Conservation (phyloP, 2,888 invertebrate species). For the Agonopterix heracliana region DNA sequence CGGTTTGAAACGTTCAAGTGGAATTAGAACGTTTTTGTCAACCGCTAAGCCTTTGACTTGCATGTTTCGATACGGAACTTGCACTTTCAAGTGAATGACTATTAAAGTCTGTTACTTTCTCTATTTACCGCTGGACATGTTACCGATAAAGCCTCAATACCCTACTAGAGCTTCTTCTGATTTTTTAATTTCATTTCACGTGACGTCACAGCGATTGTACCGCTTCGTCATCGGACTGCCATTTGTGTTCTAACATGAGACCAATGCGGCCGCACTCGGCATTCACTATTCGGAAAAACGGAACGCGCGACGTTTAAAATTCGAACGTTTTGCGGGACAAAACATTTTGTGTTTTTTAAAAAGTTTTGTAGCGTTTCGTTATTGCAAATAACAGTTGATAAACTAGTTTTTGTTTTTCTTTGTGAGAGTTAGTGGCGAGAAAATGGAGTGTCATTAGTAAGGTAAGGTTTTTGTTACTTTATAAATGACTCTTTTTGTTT, state of each 20-base stretch:
- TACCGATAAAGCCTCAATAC: slow-evolving; percentile 47
- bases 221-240: slow-evolving; percentile 46
- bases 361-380: slow-evolving; percentile 31
- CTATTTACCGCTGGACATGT: slow-evolving; percentile 32
- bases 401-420: slow-evolving; percentile 32
- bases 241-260: slow-evolving; percentile 61
- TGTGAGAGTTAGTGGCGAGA: slow-evolving; percentile 29
- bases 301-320: slow-evolving; percentile 29
- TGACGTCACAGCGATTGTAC: slow-evolving; percentile 54
- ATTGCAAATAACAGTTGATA: slow-evolving; percentile 23
- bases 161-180: slow-evolving; percentile 43
- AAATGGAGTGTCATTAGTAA: slow-evolving; percentile 63
- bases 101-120: slow-evolving; percentile 51
- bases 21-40: slow-evolving; percentile 11
- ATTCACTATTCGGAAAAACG: slow-evolving; percentile 19
- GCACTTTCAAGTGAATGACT: slow-evolving; percentile 61
- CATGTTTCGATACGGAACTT: slow-evolving; percentile 34
- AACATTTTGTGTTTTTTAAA: slow-evolving; percentile 34
- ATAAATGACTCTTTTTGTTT: slow-evolving; percentile 40
- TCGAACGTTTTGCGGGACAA: slow-evolving; percentile 28
- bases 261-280: slow-evolving; percentile 43
- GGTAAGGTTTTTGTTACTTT: slow-evolving; percentile 44
- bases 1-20: background rate
- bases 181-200: slow-evolving; percentile 60
- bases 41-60: slow-evolving; percentile 1